Evolutionary conservation across 2,797 vertebrate genomes (phyloP), one percentile per base, ranked within the genome.

Genomic region (Poeciliopsis gracilis): DNA sequence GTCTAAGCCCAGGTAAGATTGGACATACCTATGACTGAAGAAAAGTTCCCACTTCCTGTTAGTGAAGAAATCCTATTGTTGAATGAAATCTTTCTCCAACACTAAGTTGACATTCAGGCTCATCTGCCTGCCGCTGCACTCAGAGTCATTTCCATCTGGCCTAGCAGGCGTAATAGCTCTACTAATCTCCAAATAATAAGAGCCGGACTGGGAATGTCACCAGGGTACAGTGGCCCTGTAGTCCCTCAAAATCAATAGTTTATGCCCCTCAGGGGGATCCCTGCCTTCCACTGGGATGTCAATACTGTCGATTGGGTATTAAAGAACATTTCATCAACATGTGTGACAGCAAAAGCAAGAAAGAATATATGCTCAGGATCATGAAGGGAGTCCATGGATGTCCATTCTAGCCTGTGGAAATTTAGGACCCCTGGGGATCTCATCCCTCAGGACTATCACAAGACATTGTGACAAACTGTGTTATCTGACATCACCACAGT

Each of bases 281-380:
- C 84, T 79, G 82, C 82, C 84, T 86, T 88, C 92, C 89, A 76
- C 69, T 86, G 93, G 91, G 93, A 93, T 94, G 89, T 96, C 95
- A 91, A 96, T 96, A 95, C 92, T 94, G 95, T 96, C 92, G 89
- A 96, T 95, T 95, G 90, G 90, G 92, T 94, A 95, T 96, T 95
- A 96, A 95, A 95, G 92, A 95, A 93, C 94, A 92, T 93, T 96
- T 93, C 91, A 91, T 96, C 94, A 95, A 87, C 73, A 20, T 70
- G 78, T 87, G 91, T 90, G 92, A 91, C 91, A 92, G 88, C 81
- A 79, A 84, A 23, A 85, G 75, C 79, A 84, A 84, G 86, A 63
- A 45, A 20, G 43, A 33, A 82, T 75, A 86, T 86, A 87, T 59
- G 72, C 45, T 45, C 55, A 78, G 81, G 90, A 93, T 95, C 92